Evolutionary conservation across 1,140 invertebrate genomes (phyloP).

Genomic region (Phymastichus coffea): DNA sequence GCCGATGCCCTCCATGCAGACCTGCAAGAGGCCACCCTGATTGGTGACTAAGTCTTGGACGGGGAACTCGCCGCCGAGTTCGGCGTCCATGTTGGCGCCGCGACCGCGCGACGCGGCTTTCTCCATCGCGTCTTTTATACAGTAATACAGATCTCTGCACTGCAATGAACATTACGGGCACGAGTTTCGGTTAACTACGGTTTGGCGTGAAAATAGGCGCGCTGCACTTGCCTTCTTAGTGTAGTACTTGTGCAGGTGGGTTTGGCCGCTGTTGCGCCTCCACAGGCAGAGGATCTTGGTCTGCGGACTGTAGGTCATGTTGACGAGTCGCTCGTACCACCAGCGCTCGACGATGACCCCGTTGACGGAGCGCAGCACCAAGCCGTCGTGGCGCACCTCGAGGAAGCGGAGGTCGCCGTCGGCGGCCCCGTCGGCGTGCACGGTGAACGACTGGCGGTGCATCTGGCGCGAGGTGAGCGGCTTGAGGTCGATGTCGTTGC

Average conservation of each 20-base stretch:
- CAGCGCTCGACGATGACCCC: constrained; percentile 96
- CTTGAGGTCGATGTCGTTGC: constrained; percentile 96
- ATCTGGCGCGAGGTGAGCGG: constrained; percentile 88
- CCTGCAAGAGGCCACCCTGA: constrained; percentile 95
- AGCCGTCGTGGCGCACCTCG: constrained; percentile 97
- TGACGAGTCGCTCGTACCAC: constrained; percentile 99
- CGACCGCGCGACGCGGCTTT: constrained; percentile 83
- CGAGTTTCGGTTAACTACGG: background rate
- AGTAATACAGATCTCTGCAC: constrained; percentile 98
- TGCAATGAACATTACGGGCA: constrained; percentile 55
- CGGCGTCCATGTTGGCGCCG: constrained; percentile 69
- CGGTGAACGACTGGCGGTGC: constrained; percentile 96
- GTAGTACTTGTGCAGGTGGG: constrained; percentile 97
- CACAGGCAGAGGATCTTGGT: constrained; percentile 96
- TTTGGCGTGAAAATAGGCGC: no score
- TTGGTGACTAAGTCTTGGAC: constrained; percentile 95
- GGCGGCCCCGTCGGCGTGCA: constrained; percentile 90
- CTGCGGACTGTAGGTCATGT: constrained; percentile 99
- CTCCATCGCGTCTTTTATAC: constrained; percentile 99
- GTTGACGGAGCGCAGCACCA: constrained; percentile 89
- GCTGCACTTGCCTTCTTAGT: constrained; percentile 92
- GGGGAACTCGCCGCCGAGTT: constrained; percentile 97
- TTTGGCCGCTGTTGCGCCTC: constrained; percentile 86
- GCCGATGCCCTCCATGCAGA: constrained; percentile 98
- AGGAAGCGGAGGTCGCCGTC: constrained; percentile 92